Percentiles rank a stretch among this genome's conserved stretches.
Conservation (phyloP, 2,113 vertebrate species). For the Columbina picui region DNA sequence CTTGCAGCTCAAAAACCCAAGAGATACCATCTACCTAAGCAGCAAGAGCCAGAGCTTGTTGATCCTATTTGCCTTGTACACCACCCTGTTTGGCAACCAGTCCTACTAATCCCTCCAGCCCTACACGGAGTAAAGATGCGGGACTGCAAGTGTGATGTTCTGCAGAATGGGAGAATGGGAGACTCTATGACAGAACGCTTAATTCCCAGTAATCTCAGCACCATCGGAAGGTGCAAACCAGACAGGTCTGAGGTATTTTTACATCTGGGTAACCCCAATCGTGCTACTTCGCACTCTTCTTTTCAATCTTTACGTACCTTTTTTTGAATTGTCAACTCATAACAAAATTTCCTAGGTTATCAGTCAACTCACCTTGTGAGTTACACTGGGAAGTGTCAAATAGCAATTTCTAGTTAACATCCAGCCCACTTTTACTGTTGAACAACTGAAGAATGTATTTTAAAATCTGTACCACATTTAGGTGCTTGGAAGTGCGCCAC, state of each 20-base stretch:
- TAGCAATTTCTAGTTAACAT: neutral
- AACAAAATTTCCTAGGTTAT: neutral
- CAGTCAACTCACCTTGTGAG: neutral
- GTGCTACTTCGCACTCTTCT: neutral
- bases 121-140: neutral
- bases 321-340: neutral
- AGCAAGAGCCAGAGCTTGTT: neutral
- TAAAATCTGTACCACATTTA: neutral
- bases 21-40: neutral
- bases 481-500: neutral
- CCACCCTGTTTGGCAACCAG: neutral
- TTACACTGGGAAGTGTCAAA: neutral
- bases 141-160: neutral
- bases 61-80: neutral
- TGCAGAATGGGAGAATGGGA: rapidly evolving
- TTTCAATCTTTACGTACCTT: neutral
- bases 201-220: neutral
- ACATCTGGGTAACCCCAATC: neutral
- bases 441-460: neutral
- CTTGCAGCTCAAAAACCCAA: neutral
- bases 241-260: neutral
- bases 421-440: neutral
- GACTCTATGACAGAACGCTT: neutral
- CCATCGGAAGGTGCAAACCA: neutral
- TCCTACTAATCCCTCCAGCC: neutral